phyloP scores from a whole-genome alignment of 2,888 invertebrate genomes.

The Dichetophora obliterata region DNA sequence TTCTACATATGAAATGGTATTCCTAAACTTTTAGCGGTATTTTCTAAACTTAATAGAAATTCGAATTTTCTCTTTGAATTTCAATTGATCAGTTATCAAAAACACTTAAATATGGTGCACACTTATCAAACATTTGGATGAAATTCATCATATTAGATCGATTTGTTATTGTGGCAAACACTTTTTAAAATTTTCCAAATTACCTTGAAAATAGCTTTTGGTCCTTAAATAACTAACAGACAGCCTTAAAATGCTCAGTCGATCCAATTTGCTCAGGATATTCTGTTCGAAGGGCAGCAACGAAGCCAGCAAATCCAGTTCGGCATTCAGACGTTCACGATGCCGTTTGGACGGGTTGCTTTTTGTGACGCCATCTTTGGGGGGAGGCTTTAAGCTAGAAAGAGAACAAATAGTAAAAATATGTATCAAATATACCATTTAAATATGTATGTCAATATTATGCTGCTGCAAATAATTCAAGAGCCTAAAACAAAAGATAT shows the following conservation, averaged over 20 bases:
- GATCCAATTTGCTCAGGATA: constrained; percentile 97
- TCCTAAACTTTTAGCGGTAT: too few species aligned
- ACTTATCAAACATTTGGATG: too few species aligned
- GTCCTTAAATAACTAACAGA: constrained; percentile 98
- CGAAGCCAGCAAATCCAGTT: constrained; percentile 96
- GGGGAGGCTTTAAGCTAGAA: constrained; percentile 92
- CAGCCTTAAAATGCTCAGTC: constrained; percentile 95
- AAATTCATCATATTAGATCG: too few species aligned
- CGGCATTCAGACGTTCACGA: constrained; percentile 96
- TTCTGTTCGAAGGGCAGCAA: constrained; percentile 97
- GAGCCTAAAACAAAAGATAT: background rate
- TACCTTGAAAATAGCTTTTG: constrained; percentile 99
- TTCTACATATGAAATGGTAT: too few species aligned
- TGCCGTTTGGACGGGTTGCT: constrained; percentile 99
- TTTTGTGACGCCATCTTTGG: constrained; percentile 94
- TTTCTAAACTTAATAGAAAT: too few species aligned
- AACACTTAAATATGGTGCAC: too few species aligned
- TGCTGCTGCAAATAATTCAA: background rate
- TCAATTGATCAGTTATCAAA: too few species aligned
- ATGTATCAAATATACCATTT: too few species aligned
- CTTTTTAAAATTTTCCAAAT: constrained; percentile 64
- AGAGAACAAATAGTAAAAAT: constrained; percentile 44
- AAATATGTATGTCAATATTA: background rate
- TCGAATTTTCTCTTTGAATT: too few species aligned
- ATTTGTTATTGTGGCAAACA: too few species aligned